Percentiles rank a stretch among this genome's conserved stretches.
These are phyloP conservation scores for Haliclona indistincta DNA, from an alignment of 37 sponge, comb jelly and placozoan genomes.

Conservation along the genomic window DNA sequence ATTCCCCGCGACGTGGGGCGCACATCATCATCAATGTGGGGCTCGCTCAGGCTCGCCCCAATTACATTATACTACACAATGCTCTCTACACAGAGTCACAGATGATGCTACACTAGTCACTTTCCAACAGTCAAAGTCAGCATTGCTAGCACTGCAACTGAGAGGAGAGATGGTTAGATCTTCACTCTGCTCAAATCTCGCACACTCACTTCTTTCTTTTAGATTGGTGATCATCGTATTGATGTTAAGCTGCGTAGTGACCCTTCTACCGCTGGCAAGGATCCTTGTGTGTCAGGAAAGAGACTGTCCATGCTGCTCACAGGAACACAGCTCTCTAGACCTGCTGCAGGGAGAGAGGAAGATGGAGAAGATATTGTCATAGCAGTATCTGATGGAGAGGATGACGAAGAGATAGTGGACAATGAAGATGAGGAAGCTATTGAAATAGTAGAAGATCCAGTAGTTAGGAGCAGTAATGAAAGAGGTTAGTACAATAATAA, in stretches of 20 bases:
- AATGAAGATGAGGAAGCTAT: slow-evolving; percentile 4
- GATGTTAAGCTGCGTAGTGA: no score
- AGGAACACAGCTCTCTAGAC: neutral
- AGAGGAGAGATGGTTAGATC: slow-evolving; percentile 56
- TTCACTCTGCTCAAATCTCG: no score
- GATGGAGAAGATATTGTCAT: slow-evolving; percentile 1
- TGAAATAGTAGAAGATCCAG: neutral
- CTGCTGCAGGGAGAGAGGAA: neutral
- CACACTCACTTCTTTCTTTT: no score
- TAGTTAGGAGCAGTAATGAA: neutral
- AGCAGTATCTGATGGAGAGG: slow-evolving; percentile 2
- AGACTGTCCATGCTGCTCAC: neutral
- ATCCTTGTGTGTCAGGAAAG: no score
- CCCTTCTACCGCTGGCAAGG: no score
- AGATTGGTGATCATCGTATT: no score
- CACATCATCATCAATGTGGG: no score
- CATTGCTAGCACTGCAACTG: slow-evolving; percentile 49
- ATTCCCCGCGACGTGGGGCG: no score
- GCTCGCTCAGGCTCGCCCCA: neutral
- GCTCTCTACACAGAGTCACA: slow-evolving; percentile 26
- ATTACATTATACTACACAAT: neutral
- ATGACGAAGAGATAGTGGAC: slow-evolving; percentile 1
- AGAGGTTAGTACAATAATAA: no score
- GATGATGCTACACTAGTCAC: slow-evolving; percentile 48
- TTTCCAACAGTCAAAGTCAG: slow-evolving; percentile 53